Evolutionary conservation across 2,888 invertebrate genomes (phyloP).

Genomic region (Nephrotoma flavescens): DNA sequence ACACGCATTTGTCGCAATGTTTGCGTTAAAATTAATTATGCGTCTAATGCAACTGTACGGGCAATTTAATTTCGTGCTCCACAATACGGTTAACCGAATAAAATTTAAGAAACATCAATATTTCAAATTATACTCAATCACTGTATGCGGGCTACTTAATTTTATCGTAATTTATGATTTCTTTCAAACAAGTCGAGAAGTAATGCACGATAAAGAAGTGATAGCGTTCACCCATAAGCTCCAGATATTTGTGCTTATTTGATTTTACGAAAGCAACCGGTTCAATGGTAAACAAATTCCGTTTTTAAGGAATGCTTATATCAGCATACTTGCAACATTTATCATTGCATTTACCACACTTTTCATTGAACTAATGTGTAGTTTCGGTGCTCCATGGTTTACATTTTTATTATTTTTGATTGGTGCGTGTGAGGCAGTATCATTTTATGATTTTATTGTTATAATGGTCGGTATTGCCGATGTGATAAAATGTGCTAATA

Average conservation of each 20-base stretch:
- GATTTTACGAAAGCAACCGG: not conserved
- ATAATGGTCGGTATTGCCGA: not conserved
- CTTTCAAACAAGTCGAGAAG: not conserved
- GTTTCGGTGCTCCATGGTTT: not conserved
- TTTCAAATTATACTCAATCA: not conserved
- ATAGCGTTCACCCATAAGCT: not conserved
- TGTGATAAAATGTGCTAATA: not conserved
- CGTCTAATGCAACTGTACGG: not conserved
- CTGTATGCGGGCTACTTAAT: not conserved
- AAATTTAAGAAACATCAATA: not conserved
- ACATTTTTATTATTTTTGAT: not conserved
- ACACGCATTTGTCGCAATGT: not conserved
- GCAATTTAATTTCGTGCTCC: not conserved
- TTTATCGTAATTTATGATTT: not conserved
- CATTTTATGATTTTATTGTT: not conserved
- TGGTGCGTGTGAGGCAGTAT: not conserved
- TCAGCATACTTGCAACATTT: not conserved
- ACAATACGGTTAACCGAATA: not conserved
- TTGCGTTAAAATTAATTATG: not conserved
- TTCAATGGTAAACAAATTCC: not conserved
- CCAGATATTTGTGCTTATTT: not conserved
- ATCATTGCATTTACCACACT: not conserved
- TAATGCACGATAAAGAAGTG: not conserved
- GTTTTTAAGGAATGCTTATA: not conserved
- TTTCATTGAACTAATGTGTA: not conserved